A percentile compares a stretch with the other conserved stretches of the same genome.
phyloP scores from a whole-genome alignment of 2,888 invertebrate species.

The Xylophagus ater region DNA sequence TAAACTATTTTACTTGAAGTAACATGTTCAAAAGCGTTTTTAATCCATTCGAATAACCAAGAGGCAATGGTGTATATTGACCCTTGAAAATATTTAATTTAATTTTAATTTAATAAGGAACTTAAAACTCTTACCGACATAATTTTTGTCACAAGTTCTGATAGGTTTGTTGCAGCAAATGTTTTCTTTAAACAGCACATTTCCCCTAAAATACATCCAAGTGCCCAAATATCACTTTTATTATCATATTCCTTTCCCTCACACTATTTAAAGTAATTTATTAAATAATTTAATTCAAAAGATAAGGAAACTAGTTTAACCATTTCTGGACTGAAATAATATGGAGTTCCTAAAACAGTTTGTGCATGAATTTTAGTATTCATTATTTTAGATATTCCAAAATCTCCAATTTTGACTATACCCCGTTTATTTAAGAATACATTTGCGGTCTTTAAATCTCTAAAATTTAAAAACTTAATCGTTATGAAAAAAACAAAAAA shows the following conservation, averaged over 20 bases:
- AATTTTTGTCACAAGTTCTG: conserved; percentile 61
- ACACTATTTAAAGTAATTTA: conserved; percentile 43
- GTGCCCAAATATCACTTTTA: conserved; percentile 68
- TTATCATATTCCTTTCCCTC: conserved; percentile 64
- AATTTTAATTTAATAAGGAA: neutral
- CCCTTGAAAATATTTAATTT: conserved; percentile 39
- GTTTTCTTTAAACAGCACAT: conserved; percentile 60
- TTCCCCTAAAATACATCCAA: conserved; percentile 66
- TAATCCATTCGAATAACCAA: conserved; percentile 51
- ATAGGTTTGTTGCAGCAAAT: conserved; percentile 61
- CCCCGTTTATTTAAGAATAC: conserved; percentile 58
- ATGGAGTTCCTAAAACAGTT: conserved; percentile 61
- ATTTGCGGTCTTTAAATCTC: conserved; percentile 64
- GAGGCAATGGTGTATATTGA: conserved; percentile 53
- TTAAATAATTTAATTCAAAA: neutral
- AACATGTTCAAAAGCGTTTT: conserved; percentile 50
- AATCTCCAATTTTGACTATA: conserved; percentile 59
- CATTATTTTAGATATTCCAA: conserved; percentile 65
- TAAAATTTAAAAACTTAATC: conserved; percentile 2
- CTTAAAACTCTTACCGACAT: conserved; percentile 44
- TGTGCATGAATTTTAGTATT: conserved; percentile 53
- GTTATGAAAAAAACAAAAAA: neutral
- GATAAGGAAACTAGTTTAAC: conserved; percentile 27
- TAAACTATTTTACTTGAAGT: conserved; percentile 41
- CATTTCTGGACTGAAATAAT: conserved; percentile 64